Evolutionary conservation across 2,113 vertebrate species (phyloP).

Genomic region (Eptatretus burgeri): DNA sequence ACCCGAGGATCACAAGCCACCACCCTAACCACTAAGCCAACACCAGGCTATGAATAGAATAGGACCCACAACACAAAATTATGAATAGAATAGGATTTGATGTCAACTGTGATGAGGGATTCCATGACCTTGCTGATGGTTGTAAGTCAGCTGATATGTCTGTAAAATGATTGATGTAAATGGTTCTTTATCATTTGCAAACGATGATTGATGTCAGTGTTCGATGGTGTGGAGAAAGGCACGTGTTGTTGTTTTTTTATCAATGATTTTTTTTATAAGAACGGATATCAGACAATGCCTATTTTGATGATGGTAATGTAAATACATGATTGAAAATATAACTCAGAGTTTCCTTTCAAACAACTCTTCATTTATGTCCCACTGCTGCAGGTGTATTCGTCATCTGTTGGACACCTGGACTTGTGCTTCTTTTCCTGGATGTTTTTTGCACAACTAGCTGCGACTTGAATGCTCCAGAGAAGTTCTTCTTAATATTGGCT

Average conservation of each 20-base stretch:
- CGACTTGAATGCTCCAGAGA: conserved; percentile 33
- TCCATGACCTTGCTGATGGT: no score
- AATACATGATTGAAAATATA: background rate
- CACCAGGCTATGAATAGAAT: no score
- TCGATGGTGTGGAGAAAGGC: no score
- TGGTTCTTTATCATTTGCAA: no score
- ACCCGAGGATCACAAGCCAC: no score
- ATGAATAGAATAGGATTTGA: no score
- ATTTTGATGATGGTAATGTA: background rate
- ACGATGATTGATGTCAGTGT: no score
- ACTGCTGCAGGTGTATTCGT: conserved; percentile 38
- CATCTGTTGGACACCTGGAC: conserved; percentile 62
- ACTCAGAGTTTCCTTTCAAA: background rate
- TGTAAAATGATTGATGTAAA: no score
- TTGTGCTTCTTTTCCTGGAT: conserved; percentile 42
- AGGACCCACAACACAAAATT: no score
- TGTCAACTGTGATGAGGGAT: no score
- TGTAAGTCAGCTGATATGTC: no score
- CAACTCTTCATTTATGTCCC: conserved; percentile 11
- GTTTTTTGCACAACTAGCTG: conserved; percentile 28
- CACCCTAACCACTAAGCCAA: no score
- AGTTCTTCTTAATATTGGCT: conserved; percentile 45
- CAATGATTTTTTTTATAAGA: background rate
- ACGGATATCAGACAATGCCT: background rate
- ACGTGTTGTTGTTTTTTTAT: background rate